These are phyloP conservation scores for Clarias macrocephalus DNA, from an alignment of 2,113 vertebrate species.

Conservation along the genomic window DNA sequence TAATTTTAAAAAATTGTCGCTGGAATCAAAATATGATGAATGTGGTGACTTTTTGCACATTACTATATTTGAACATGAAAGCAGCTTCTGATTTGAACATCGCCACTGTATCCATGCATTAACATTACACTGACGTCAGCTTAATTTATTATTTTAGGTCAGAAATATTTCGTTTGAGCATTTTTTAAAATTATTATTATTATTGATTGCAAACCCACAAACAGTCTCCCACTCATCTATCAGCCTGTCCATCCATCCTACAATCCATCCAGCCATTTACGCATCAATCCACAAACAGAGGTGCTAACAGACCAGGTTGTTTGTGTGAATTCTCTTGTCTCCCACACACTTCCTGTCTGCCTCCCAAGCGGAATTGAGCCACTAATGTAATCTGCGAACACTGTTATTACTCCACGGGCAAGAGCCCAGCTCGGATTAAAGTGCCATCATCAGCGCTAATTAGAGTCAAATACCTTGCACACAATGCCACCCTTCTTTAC, in stretches of 20 bases:
- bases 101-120: too few species aligned
- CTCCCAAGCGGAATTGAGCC: slow-evolving; percentile 31
- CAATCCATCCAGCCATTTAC: not conserved
- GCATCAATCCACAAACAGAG: slow-evolving; percentile 12
- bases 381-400: slow-evolving; percentile 18
- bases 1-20: too few species aligned
- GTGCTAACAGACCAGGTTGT: not conserved
- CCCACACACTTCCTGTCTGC: slow-evolving; percentile 37
- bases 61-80: not conserved
- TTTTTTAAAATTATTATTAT: not conserved
- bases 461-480: slow-evolving; percentile 29
- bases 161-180: not conserved
- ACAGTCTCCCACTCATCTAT: not conserved
- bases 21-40: too few species aligned
- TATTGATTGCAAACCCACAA: not conserved
- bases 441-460: slow-evolving; percentile 30
- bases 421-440: slow-evolving; percentile 20
- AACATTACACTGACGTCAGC: not conserved
- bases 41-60: too few species aligned
- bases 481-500: not conserved
- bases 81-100: not conserved
- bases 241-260: not conserved
- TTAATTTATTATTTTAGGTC: not conserved
- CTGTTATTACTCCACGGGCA: slow-evolving; percentile 29
- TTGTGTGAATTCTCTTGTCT: slow-evolving; percentile 20